Evolutionary conservation across 2,113 vertebrate species (phyloP).

Genomic region (Anarhynchus alexandrinus): DNA sequence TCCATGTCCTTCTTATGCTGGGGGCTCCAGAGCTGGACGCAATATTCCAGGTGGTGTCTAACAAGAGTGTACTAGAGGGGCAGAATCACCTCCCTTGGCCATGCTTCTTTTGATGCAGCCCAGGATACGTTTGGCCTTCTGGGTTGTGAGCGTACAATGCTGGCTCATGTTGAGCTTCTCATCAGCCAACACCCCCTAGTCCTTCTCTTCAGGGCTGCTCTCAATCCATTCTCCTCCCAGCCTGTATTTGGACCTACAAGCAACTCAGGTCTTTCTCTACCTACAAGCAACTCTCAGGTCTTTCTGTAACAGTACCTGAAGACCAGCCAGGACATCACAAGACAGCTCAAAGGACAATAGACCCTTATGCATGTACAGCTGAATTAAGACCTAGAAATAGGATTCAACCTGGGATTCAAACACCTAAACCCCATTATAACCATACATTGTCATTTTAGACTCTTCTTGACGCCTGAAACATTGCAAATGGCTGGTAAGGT

Average conservation of each 20-base stretch:
- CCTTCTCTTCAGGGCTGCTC: too few species aligned
- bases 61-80: too few species aligned
- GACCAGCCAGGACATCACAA: not conserved
- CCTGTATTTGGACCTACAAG: not conserved
- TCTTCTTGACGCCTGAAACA: not conserved
- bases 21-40: too few species aligned
- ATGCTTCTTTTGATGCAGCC: too few species aligned
- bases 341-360: not conserved
- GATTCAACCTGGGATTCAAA: not conserved
- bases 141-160: too few species aligned
- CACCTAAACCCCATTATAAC: not conserved
- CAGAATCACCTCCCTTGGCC: too few species aligned
- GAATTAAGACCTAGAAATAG: not conserved
- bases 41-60: too few species aligned
- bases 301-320: not conserved
- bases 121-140: too few species aligned
- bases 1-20: too few species aligned
- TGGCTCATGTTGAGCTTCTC: too few species aligned
- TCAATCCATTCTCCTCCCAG: too few species aligned
- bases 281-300: not conserved
- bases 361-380: fast-evolving
- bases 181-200: too few species aligned
- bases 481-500: not conserved
- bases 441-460: not conserved
- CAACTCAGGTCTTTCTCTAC: not conserved